Conservation (phyloP, 1,140 invertebrate genomes). For the Metopolophium dirhodum region DNA sequence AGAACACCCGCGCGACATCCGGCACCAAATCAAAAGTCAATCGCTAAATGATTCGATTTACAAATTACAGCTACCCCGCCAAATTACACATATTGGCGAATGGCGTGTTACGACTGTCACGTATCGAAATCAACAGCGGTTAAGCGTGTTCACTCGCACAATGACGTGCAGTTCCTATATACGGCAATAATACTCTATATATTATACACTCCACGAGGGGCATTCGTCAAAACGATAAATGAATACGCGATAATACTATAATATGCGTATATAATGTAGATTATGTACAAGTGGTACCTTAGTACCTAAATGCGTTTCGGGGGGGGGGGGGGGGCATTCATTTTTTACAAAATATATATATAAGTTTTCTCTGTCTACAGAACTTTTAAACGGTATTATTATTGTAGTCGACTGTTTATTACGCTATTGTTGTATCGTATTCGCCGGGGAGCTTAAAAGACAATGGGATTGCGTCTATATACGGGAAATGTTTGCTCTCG, state of each 20-base stretch:
- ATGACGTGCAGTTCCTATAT: background rate
- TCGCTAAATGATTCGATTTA: constrained; percentile 5
- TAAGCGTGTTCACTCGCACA: background rate
- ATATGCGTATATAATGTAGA: background rate
- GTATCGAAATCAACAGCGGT: background rate
- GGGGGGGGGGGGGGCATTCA: no score
- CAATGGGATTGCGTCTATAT: background rate
- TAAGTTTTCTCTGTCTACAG: background rate
- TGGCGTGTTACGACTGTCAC: no score
- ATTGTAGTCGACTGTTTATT: background rate
- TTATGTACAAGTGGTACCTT: background rate
- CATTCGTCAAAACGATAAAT: background rate
- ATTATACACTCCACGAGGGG: background rate
- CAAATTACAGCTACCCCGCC: background rate
- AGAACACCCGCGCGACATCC: background rate
- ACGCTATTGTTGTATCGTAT: background rate
- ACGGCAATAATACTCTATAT: background rate
- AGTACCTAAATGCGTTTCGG: no score
- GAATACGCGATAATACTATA: background rate
- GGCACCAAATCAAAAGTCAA: background rate
- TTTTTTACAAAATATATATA: background rate
- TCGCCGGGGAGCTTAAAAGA: background rate
- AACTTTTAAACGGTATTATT: background rate
- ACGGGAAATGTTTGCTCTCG: background rate
- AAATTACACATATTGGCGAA: background rate